Percentiles rank a stretch among this genome's conserved stretches.
These are phyloP conservation scores for Epinephelus awoara DNA, from an alignment of 2,797 vertebrate genomes.

Conservation along the genomic window DNA sequence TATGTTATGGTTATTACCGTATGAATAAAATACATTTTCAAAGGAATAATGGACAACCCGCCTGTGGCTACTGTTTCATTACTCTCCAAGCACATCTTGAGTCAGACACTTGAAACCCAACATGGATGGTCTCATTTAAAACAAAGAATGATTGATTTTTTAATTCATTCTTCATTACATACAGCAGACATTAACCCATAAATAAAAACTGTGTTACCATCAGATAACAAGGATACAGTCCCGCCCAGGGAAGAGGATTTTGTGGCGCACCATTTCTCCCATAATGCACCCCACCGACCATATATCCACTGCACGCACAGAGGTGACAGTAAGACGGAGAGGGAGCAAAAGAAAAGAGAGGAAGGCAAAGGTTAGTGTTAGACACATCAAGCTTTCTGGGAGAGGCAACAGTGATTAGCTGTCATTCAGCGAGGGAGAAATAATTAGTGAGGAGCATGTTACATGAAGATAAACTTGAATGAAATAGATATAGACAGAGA, in stretches of 20 bases:
- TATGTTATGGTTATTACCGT: background rate
- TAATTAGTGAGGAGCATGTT: conserved; percentile 61
- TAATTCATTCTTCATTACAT: background rate
- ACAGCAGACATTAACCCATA: conserved; percentile 7
- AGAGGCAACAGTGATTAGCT: conserved; percentile 62
- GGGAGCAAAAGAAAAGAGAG: conserved; percentile 75
- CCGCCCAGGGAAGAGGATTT: conserved; percentile 93
- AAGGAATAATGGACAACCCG: background rate
- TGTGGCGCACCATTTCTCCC: conserved; percentile 96
- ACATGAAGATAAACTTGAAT: conserved; percentile 39
- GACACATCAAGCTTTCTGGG: conserved; percentile 62
- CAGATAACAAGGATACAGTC: conserved; percentile 90
- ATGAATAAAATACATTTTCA: background rate
- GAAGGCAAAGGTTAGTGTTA: conserved; percentile 70
- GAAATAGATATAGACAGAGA: conserved; percentile 45
- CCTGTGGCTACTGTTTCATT: background rate
- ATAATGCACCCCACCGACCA: conserved; percentile 97
- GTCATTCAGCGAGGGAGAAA: conserved; percentile 60
- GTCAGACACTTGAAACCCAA: conserved; percentile 9
- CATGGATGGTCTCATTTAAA: background rate
- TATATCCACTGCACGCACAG: conserved; percentile 93
- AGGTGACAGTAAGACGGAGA: conserved; percentile 79
- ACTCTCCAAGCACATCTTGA: conserved; percentile 2
- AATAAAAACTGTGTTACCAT: conserved; percentile 48
- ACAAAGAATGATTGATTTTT: background rate